These are phyloP conservation scores for Cydia fagiglandana DNA, from an alignment of 1,140 invertebrate species.

Conservation along the genomic window DNA sequence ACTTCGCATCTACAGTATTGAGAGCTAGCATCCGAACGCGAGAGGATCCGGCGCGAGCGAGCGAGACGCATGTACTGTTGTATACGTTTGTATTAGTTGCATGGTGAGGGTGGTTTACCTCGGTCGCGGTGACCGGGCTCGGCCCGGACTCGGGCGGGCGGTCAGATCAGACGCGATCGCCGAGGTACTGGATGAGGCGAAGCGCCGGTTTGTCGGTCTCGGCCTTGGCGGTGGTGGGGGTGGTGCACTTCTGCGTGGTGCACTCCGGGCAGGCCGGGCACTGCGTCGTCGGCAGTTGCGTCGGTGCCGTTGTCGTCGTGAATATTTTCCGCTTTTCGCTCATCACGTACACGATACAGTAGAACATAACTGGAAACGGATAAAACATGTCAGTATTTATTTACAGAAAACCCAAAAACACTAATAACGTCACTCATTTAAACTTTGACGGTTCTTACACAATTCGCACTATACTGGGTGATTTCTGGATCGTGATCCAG, in stretches of 20 bases:
- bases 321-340: not conserved
- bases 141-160: too few species aligned
- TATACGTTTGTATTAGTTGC: too few species aligned
- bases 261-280: not conserved
- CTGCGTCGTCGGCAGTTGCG: not conserved
- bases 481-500: too few species aligned
- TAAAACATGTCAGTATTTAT: not conserved
- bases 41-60: too few species aligned
- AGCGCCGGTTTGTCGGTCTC: not conserved
- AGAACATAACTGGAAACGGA: slow-evolving; percentile 2
- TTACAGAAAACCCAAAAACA: not conserved
- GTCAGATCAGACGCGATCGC: not conserved
- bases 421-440: not conserved
- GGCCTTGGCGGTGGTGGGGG: not conserved
- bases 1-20: too few species aligned
- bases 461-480: too few species aligned
- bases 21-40: too few species aligned
- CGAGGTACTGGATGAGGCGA: not conserved
- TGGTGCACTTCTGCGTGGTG: not conserved
- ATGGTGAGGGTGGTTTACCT: too few species aligned
- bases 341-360: slow-evolving; percentile 8
- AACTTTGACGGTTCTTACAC: too few species aligned
- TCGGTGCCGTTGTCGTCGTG: not conserved
- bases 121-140: not conserved
- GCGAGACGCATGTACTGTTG: too few species aligned